phyloP scores from a whole-genome alignment of 2,888 invertebrate species.

The Spilarctia lutea region DNA sequence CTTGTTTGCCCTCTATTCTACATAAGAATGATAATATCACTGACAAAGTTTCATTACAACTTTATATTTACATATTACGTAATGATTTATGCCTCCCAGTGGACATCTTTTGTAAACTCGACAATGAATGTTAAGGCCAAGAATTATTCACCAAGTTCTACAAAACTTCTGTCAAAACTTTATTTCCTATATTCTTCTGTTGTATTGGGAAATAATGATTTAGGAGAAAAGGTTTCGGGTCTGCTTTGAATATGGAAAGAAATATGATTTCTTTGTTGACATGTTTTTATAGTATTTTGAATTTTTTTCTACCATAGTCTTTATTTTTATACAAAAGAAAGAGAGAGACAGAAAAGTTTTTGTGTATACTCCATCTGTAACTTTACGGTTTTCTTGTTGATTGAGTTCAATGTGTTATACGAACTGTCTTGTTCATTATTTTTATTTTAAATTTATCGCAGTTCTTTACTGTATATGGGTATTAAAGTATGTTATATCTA shows the following conservation, averaged over 20 bases:
- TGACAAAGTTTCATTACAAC: constrained; percentile 19
- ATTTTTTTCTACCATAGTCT: not conserved
- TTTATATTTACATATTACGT: constrained; percentile 33
- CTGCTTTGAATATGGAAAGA: not conserved
- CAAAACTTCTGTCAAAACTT: constrained; percentile 33
- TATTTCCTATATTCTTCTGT: constrained; percentile 21
- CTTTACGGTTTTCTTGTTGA: not conserved
- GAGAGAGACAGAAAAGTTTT: not conserved
- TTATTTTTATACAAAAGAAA: not conserved
- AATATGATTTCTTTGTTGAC: not conserved
- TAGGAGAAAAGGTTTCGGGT: constrained; percentile 12
- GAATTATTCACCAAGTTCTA: constrained; percentile 31
- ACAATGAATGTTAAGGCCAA: constrained; percentile 42
- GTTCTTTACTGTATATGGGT: too few relatives aligned
- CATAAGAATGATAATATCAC: constrained; percentile 2
- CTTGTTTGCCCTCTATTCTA: too few relatives aligned
- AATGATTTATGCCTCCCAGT: constrained; percentile 48
- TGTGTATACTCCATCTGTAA: not conserved
- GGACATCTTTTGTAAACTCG: constrained; percentile 34
- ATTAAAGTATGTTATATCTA: too few relatives aligned
- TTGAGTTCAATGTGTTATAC: not conserved
- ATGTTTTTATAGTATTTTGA: not conserved
- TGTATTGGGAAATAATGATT: constrained; percentile 27
- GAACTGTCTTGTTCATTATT: not conserved
- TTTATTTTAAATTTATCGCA: not conserved